A percentile compares a stretch with the other conserved stretches of the same genome.
These are phyloP conservation scores for Eospalax fontanierii DNA, from an alignment of 2,797 vertebrate genomes.

Conservation along the genomic window DNA sequence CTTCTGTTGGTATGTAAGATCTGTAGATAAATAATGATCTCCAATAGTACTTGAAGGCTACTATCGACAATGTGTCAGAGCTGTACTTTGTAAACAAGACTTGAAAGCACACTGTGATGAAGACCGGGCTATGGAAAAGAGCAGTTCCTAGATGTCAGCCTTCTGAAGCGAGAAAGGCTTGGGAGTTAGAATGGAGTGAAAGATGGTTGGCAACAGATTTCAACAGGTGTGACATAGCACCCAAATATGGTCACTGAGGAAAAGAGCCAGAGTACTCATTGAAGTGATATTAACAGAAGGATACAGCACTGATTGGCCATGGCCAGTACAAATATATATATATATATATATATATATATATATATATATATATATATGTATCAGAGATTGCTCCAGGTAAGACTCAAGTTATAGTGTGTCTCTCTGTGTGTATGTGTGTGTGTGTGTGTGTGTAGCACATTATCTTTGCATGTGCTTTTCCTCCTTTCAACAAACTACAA, in stretches of 20 bases:
- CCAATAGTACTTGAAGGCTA: not conserved
- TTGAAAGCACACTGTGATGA: not conserved
- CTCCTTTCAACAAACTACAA: not conserved
- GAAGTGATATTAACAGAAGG: not conserved
- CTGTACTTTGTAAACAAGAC: conserved; percentile 12
- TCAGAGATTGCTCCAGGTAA: not conserved
- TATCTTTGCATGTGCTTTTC: too few species aligned
- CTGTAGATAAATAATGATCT: conserved; percentile 5
- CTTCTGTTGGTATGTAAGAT: not conserved
- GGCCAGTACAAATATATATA: not conserved
- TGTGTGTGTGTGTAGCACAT: too few species aligned
- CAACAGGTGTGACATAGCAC: not conserved
- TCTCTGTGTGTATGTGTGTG: too few species aligned
- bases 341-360: not conserved
- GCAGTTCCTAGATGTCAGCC: not conserved
- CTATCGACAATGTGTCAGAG: not conserved
- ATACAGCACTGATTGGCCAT: not conserved
- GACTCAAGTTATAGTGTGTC: not conserved
- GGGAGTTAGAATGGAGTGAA: not conserved
- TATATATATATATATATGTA: not conserved
- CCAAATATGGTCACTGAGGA: not conserved
- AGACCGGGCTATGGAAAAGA: not conserved
- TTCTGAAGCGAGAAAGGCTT: not conserved
- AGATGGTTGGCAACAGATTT: not conserved
- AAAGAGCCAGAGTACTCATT: not conserved